Percentiles rank a stretch among this genome's conserved stretches.
Conservation (phyloP, 1,140 invertebrate species). For the Fopius arisanus region DNA sequence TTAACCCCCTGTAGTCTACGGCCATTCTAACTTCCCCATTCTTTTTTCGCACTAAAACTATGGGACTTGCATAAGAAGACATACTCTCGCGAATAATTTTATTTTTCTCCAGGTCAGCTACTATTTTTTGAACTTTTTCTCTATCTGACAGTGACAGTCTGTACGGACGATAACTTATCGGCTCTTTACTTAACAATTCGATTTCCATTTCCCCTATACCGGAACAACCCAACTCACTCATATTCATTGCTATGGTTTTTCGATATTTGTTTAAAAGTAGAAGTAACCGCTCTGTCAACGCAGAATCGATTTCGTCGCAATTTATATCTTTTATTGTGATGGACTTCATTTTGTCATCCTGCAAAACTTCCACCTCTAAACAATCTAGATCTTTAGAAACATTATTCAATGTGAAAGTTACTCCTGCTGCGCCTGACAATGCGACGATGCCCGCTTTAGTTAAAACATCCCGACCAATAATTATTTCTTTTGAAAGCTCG, state of each 20-base stretch:
- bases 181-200: conserved; percentile 36
- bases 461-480: conserved; percentile 27
- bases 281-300: too few species aligned
- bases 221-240: conserved; percentile 31
- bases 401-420: conserved; percentile 6
- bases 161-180: background rate
- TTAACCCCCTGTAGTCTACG: conserved; percentile 1
- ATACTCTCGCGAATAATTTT: background rate
- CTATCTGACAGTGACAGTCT: conserved; percentile 19
- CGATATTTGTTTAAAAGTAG: conserved; percentile 26
- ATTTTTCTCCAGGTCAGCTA: background rate
- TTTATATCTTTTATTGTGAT: too few species aligned
- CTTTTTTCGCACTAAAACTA: background rate
- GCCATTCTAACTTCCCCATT: background rate
- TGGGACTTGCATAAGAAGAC: background rate
- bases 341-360: too few species aligned
- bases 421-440: background rate
- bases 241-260: conserved; percentile 29
- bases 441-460: background rate
- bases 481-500: conserved; percentile 3
- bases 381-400: too few species aligned
- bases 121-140: background rate
- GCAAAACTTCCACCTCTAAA: too few species aligned
- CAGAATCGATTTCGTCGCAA: too few species aligned
- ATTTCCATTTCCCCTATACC: conserved; percentile 38